Evolutionary conservation across 2,888 invertebrate genomes (phyloP), one percentile per base, ranked within the genome.

Genomic region (Dyspetes luteomarginatus): DNA sequence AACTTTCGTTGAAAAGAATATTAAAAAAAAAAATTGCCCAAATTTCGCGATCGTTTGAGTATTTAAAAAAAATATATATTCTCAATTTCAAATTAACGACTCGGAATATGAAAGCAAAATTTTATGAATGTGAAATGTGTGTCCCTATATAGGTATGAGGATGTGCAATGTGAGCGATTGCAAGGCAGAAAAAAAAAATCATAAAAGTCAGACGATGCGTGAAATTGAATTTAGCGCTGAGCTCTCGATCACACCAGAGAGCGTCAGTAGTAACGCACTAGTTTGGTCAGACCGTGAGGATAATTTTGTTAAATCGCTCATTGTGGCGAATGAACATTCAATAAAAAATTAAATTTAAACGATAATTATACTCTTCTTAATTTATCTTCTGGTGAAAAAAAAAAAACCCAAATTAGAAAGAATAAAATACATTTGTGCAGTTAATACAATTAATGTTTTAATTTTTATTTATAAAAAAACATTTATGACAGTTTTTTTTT

Each of bases 141-240:
- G 17, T n/a, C 56, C 55, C 28, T 17, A 5, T 28, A 36, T 19
- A n/a, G n/a, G 48, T 65, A 28, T 30, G 36, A 50, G 36, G 36
- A 62, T 22, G 71, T 62, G 74, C 26, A 73, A 62, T 77, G 79
- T 67, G 77, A 67, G 65, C 64, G 78, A 67, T 41, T 65, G 67
- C 60, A 76, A 72, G 77, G 73, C 58, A 55, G 60, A 84, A 73
- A 78, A 55, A 65, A 78, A 68, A 80, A 87, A 85, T 85, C 83
- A 82, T 84, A 84, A 83, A 82, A 81, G 82, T 80, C 81, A 68
- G 81, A 60, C 82, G 83, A 81, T 79, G 86, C 88, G 87, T 87
- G 88, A 88, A 88, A 88, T 88, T 88, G 85, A 88, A 86, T 88
- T 88, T 87, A 81, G 82, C 84, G 81, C 85, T 78, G 82, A 81